Evolutionary conservation across 1,140 invertebrate genomes (phyloP), one percentile per base, ranked within the genome.

Genomic region (Drosophila simulans): DNA sequence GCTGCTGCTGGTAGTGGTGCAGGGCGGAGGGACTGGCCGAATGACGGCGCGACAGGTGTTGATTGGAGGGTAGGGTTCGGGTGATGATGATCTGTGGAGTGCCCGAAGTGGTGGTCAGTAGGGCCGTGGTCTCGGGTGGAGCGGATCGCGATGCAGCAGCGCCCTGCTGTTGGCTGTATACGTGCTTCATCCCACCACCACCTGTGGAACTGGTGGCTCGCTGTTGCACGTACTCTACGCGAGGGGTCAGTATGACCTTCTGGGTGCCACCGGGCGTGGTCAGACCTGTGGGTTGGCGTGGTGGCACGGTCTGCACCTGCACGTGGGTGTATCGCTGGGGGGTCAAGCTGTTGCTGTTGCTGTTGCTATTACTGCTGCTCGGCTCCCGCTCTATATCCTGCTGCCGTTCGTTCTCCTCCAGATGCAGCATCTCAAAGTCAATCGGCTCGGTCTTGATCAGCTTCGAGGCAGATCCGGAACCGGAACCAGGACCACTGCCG

Each of bases 241-340:
- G 88, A 0, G 91, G 91, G 1, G 91, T 90, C 20, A 92, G 48
- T n/a, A 92, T 92, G 31, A 92, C 82, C 62, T 92, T 92, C 59
- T 92, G 91, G 10, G 85, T 84, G 70, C 89, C 88, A 7, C 79
- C 82, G 10, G 73, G 75, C 20, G 65, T 76, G 46, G 76, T 85
- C 40, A 83, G 58, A 0, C 82, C 81, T 0, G 80, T 89, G 17
- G 88, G 85, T 20, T 92, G 91, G 0, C 88, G 66, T 7, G 85
- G 91, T 12, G 81, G 75, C 48, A 91, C 85, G 10, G 90, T 91
- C 70, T 92, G 91, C 45, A 91, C 82, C 45, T 91, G 91, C 3
- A 92, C 84, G 42, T 92, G 91, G 11, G 85, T 91, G 59, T 92
- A 89, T 27, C 80, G 77, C 46, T 72, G 83, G 3, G 71, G 73